Base-by-base conservation (phyloP, 2,797 vertebrate genomes). In the Eidolon dupreanum region DNA sequence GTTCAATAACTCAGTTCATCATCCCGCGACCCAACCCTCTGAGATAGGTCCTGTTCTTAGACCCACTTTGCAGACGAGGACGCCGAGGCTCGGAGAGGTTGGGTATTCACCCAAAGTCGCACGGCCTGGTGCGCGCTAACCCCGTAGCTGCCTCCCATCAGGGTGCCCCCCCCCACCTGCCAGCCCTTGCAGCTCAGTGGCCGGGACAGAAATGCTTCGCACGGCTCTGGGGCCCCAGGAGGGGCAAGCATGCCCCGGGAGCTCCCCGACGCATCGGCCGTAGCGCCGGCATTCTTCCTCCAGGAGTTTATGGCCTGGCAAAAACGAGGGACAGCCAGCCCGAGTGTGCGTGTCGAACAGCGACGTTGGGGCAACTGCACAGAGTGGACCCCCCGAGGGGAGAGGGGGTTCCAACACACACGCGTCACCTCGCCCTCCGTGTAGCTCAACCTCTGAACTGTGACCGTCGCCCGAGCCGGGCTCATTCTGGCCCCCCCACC, bases 161-260 rank as follows among this genome's bases (percentile, higher is more conserved):
- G 24, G 16, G 17, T 0, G 5, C 28, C 41, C 33, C 17, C 9
- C 2, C 5, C 71, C 96, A 79, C 90, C 74, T 26, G 81, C 89
- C 59, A 92, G 94, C 73, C 90, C 90, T 79, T 94, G 87, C 2
- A 96, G 95, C 93, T 97, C 95, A 66, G 96, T 92, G 98, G 97
- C 95, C 95, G 96, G 96, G 96, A 98, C 90, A 91, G 97, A 98
- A 96, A 94, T 79, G 74, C 85, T 97, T 97, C 95, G 96, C 86
- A 16, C 8, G 82, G 88, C 97, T 65, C 97, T 2, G 17, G 97
- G 95, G 97, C 95, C 83, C 94, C 0, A 41, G 88, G 97, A 97
- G 97, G 98, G 92, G 85, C 87, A 91, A 97, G 88, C 90, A 93
- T 41, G 43, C 93, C 83, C 95, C 93, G 46, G 24, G 96, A 93